Conservation (phyloP, 2,113 vertebrate genomes). For the Phaetusa simplex region DNA sequence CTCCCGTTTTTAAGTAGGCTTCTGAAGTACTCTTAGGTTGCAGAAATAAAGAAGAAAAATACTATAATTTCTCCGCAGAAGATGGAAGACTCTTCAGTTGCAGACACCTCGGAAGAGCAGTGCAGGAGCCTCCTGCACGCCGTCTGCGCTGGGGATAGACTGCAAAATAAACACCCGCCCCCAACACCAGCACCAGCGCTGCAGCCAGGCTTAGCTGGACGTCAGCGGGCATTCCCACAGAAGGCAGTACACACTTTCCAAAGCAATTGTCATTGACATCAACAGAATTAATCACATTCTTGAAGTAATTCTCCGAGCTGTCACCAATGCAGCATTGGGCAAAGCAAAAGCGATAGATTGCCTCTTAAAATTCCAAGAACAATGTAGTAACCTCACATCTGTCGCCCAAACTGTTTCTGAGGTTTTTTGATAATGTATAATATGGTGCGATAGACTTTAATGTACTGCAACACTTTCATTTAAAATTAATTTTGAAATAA, state of each 20-base stretch:
- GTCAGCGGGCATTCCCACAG: neutral
- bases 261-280: neutral
- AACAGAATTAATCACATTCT: neutral
- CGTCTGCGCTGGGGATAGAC: neutral
- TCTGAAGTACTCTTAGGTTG: neutral
- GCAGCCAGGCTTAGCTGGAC: neutral
- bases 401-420: neutral
- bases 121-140: neutral
- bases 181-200: accelerated
- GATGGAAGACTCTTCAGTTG: neutral
- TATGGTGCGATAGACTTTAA: neutral
- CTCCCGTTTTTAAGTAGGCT: neutral
- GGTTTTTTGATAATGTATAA: neutral
- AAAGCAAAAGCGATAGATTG: neutral
- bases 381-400: neutral
- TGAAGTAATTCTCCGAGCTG: neutral
- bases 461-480: neutral
- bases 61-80: neutral
- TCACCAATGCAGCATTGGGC: neutral
- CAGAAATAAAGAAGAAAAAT: neutral
- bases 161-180: neutral
- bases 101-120: neutral
- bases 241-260: neutral
- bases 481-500: neutral
- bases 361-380: neutral